Conservation (phyloP, 2,113 vertebrate species). For the Odocoileus hemionus region DNA sequence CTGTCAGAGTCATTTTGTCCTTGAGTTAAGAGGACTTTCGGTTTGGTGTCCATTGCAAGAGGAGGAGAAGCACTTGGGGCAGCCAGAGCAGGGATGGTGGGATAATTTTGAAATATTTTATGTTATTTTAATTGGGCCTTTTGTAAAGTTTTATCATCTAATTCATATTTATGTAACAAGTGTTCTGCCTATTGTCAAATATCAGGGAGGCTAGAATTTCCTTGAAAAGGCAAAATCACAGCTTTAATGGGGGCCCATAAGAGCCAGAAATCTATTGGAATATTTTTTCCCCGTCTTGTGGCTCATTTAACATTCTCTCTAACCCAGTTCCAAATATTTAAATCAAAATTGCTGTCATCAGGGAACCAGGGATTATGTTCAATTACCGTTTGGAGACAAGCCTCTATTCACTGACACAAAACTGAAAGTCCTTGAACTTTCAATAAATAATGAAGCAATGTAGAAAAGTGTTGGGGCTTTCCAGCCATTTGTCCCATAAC, state of each 20-base stretch:
- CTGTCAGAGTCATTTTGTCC: neutral
- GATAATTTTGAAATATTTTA: neutral
- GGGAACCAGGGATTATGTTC: neutral
- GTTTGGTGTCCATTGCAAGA: neutral
- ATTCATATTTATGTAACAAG: neutral
- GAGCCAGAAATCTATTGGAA: neutral
- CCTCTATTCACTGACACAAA: accelerated
- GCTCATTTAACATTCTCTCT: neutral
- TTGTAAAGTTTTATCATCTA: neutral
- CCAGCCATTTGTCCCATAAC: neutral
- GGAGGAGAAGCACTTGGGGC: neutral
- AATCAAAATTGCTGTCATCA: neutral
- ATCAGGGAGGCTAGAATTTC: neutral
- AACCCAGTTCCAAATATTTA: neutral
- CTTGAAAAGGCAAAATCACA: neutral
- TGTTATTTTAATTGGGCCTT: neutral
- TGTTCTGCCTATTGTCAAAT: neutral
- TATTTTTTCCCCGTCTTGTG: neutral
- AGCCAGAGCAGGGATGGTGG: neutral
- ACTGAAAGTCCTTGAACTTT: neutral
- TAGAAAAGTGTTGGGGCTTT: neutral
- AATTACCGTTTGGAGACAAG: neutral
- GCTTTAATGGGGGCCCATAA: neutral
- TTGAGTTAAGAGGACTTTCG: neutral
- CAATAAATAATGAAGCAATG: neutral